Evolutionary conservation across 1,140 invertebrate genomes (phyloP), one percentile per base, ranked within the genome.

Genomic region (Calosoma granatense): DNA sequence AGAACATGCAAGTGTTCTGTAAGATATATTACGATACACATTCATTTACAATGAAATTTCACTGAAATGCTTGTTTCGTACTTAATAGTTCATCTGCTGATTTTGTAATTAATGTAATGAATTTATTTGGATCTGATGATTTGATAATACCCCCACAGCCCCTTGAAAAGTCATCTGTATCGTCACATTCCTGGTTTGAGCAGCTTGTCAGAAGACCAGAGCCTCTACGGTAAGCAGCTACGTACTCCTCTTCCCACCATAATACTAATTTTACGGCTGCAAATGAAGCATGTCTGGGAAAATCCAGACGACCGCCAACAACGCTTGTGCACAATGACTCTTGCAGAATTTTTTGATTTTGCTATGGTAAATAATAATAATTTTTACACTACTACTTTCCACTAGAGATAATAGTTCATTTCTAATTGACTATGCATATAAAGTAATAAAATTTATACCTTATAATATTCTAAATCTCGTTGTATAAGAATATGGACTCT

Each of bases 241-340:
- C 62, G 61, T 82, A 86, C 61, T 86, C 83, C 52, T 83, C 81
- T 71, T 87, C 85, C 75, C 84, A 83, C 87, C 87, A 90, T 1
- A 81, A 70, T 1, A 88, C 86, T 55, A 89, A 78, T 76, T 90
- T 90, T 22, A 87, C 81, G 4, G 86, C 78, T 11, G 86, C 86
- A 76, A 89, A 89, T 2, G 87, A 88, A 2, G 86, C 86, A 66
- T 82, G 85, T 43, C 85, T 78, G 0, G 87, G 87, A 72, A 90
- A 89, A 73, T 89, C 87, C 23, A 89, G 67, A 59, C 81, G 77
- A 0, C 87, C 87, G 20, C 87, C 87, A 20, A 86, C 84, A 20
- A 88, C 79, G 41, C 83, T 80, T 1, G 76, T 71, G 64, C 87
- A 90, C 41, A 90, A 72, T 11, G 80, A 81, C 65, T 89, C 86